A percentile compares a stretch with the other conserved stretches of the same genome.
Conservation (phyloP, 2,888 invertebrate genomes). For the Auanema freiburgensis region DNA sequence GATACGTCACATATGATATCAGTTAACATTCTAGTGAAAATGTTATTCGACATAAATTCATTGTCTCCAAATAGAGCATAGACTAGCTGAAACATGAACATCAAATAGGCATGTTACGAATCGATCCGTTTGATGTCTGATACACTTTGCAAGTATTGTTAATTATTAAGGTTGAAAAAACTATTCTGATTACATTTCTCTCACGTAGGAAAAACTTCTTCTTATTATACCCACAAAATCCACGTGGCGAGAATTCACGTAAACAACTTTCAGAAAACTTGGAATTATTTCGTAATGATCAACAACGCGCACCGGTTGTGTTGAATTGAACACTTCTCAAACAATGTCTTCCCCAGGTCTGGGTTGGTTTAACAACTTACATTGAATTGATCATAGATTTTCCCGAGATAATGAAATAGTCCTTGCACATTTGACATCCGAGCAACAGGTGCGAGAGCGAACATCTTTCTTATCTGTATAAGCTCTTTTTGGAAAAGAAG, state of each 20-base stretch:
- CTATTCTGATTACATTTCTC: too few relatives aligned
- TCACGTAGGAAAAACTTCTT: too few relatives aligned
- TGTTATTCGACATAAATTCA: slow-evolving; percentile 59
- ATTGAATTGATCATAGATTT: slow-evolving; percentile 49
- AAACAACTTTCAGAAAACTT: not conserved
- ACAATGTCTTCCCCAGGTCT: too few relatives aligned
- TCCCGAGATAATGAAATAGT: slow-evolving; percentile 43
- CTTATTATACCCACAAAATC: too few relatives aligned
- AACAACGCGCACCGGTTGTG: not conserved
- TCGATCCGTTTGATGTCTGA: too few relatives aligned
- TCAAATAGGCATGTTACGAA: not conserved
- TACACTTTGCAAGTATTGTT: too few relatives aligned
- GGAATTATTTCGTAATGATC: not conserved
- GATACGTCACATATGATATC: slow-evolving; percentile 50
- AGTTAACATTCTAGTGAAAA: slow-evolving; percentile 53
- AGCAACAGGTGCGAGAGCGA: slow-evolving; percentile 62
- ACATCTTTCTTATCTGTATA: slow-evolving; percentile 59
- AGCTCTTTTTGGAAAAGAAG: not conserved
- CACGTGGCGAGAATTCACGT: not conserved
- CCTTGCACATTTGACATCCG: slow-evolving; percentile 45
- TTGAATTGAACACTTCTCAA: too few relatives aligned
- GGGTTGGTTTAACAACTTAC: slow-evolving; percentile 16
- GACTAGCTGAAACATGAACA: slow-evolving; percentile 38
- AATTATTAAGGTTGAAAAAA: too few relatives aligned
- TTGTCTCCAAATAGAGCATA: slow-evolving; percentile 56